These are phyloP conservation scores for Typhlomys cinereus DNA, from an alignment of 2,113 vertebrate species.

Conservation along the genomic window DNA sequence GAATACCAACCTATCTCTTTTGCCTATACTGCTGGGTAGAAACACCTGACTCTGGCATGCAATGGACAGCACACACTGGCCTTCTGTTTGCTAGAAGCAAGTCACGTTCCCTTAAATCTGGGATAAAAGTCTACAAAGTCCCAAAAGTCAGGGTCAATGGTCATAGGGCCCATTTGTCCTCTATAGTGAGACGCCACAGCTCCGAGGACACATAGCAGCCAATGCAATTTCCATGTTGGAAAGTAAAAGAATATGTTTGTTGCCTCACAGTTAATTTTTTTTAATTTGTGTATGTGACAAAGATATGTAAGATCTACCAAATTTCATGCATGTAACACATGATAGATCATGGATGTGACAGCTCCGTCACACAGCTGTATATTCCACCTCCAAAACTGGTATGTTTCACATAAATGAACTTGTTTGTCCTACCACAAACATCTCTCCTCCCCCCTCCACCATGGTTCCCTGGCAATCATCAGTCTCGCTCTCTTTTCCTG, in stretches of 20 bases:
- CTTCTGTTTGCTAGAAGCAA: background rate
- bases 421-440: background rate
- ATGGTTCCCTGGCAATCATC: background rate
- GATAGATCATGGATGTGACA: background rate
- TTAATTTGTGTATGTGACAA: background rate
- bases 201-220: background rate
- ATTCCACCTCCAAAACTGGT: background rate
- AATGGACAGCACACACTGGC: background rate
- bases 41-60: background rate
- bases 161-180: background rate
- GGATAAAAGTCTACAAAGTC: background rate
- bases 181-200: background rate
- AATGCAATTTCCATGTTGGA: background rate
- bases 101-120: background rate
- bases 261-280: background rate
- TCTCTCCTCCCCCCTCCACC: background rate
- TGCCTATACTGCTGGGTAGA: background rate
- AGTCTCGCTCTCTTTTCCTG: background rate
- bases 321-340: background rate
- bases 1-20: background rate
- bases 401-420: background rate
- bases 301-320: background rate
- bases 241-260: background rate
- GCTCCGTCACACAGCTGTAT: background rate
- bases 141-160: background rate